A percentile compares a stretch with the other conserved stretches of the same genome.
These are phyloP conservation scores for Passer montanus DNA, from an alignment of 2,113 vertebrate genomes.

Conservation along the genomic window DNA sequence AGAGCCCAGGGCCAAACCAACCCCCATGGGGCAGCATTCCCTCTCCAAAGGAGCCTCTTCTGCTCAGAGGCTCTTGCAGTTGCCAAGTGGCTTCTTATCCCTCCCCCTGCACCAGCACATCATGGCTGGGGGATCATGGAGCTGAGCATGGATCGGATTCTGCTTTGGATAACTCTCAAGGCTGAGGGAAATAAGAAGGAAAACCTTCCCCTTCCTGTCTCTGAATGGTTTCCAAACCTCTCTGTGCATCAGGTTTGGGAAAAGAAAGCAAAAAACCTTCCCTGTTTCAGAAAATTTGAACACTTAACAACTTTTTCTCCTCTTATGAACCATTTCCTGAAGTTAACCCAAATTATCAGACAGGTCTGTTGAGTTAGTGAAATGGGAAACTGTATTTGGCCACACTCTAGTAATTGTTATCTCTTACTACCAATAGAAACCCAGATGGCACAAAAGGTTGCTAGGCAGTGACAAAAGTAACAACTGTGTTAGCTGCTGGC, in stretches of 20 bases:
- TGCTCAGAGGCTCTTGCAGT: background rate
- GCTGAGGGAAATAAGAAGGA: background rate
- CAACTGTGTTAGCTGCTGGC: background rate
- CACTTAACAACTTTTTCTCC: background rate
- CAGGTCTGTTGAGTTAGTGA: background rate
- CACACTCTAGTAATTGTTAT: background rate
- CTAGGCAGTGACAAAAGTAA: background rate
- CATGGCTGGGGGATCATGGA: background rate
- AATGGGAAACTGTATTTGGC: background rate
- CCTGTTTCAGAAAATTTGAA: background rate
- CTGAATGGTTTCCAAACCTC: background rate
- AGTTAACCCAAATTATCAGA: background rate
- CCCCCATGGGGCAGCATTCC: rapidly evolving
- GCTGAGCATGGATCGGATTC: background rate
- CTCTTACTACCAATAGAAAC: background rate
- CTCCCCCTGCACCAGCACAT: rapidly evolving
- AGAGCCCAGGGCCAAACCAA: background rate
- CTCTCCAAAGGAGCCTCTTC: background rate
- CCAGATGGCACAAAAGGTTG: background rate
- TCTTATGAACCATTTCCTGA: background rate
- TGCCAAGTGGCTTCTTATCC: background rate
- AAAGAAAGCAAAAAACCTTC: background rate
- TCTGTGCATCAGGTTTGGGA: rapidly evolving
- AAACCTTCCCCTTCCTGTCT: background rate
- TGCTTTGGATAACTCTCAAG: background rate